Conservation (phyloP, 2,888 invertebrate genomes). For the Apamea epomidion region DNA sequence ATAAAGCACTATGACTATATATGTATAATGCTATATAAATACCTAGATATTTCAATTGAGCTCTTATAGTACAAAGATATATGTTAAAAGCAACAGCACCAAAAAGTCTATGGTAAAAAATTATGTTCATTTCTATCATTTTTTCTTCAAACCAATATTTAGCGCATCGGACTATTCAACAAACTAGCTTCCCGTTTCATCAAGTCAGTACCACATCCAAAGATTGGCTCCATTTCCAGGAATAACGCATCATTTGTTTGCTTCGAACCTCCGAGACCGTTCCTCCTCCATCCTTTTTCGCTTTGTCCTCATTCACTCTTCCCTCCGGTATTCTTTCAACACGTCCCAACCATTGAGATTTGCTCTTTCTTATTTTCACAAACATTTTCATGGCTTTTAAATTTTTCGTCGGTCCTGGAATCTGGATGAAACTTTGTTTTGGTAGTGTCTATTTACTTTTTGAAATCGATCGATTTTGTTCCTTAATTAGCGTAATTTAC, state of each 20-base stretch:
- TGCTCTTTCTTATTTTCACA: conserved; percentile 61
- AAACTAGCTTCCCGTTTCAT: conserved; percentile 17
- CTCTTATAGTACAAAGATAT: background rate
- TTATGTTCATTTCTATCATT: background rate
- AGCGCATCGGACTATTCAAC: conserved; percentile 1
- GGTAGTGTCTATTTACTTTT: conserved; percentile 3
- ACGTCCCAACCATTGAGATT: conserved; percentile 61
- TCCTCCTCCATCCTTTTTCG: conserved; percentile 47
- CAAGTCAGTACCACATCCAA: conserved; percentile 32
- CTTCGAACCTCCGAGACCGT: conserved; percentile 50
- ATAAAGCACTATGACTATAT: background rate
- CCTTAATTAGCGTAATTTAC: background rate
- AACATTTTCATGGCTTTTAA: conserved; percentile 58
- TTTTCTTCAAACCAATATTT: background rate
- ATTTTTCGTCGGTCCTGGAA: conserved; percentile 28
- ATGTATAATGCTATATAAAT: too few species aligned
- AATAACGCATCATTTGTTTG: conserved; percentile 44
- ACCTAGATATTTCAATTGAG: background rate
- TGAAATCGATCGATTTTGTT: conserved; percentile 1
- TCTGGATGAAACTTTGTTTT: conserved; percentile 21
- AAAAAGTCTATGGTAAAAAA: background rate
- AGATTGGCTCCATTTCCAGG: conserved; percentile 39
- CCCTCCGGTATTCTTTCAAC: conserved; percentile 66
- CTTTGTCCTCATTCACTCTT: conserved; percentile 58
- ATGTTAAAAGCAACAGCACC: background rate